Evolutionary conservation across 2,888 invertebrate species (phyloP), one percentile per base, ranked within the genome.

Genomic region (Tanytarsus gracilentus): DNA sequence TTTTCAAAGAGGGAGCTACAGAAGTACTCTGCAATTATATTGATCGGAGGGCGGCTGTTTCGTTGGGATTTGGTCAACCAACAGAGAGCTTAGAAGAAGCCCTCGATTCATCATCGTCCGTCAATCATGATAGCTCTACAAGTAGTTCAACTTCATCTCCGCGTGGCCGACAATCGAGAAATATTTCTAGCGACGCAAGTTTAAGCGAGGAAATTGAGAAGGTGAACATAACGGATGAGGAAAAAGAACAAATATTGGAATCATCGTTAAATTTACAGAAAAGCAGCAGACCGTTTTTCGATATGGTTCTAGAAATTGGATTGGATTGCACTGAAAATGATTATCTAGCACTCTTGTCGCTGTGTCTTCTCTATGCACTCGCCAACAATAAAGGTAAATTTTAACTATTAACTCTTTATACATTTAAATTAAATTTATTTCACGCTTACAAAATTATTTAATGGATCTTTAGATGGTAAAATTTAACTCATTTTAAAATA

Each of bases 241-340:
- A 96, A 69, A 96, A 96, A 68, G 85, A 90, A 67, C 81, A 84
- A 61, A 61, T 74, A 1, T 69, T 60, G 7, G 60, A 60, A 27
- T 50, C 60, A 3, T 36, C 60, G 8, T 36, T 60, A 14, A 36
- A 30, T 27, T 3, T 60, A 9, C 60, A 49, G 4, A 60, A 26
- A 30, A 50, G 50, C 16, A 65, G 67, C 53, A 69, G 72, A 18
- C 74, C 94, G 1, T 96, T 96, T 75, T 76, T 97, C 65, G 90
- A 94, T 71, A 88, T 92, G 4, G 84, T 97, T 52, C 78, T 95
- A 62, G 85, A 87, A 66, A n/a, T n/a, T 44, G 86, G 93, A 0
- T 76, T 98, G 65, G 88, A 91, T 68, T 92, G 93, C 70, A 79
- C 79, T 9, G 94, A 95, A 69, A 96, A 96, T 73, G 98, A 99